Percentiles rank a stretch among this genome's conserved stretches.
Conservation (phyloP, 2,797 vertebrate genomes). For the Danio kyathit region DNA sequence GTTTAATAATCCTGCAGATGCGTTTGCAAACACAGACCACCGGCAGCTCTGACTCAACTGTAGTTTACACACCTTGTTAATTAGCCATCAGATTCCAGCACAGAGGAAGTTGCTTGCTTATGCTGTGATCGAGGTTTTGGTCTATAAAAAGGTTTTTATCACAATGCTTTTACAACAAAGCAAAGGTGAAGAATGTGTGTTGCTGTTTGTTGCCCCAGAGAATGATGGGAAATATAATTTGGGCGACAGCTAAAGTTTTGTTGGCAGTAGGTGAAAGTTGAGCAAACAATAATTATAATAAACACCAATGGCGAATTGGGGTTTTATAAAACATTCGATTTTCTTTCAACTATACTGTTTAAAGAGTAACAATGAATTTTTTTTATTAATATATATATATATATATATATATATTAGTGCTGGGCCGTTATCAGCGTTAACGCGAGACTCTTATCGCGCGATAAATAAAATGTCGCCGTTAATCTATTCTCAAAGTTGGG, state of each 20-base stretch:
- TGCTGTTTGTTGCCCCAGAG: background rate
- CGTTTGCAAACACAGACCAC: background rate
- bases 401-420: too few species aligned
- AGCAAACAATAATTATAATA: background rate
- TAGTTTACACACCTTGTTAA: background rate
- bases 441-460: too few species aligned
- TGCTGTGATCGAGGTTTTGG: background rate
- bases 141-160: background rate
- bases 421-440: too few species aligned
- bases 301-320: too few species aligned
- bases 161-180: background rate
- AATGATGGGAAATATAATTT: slow-evolving; percentile 14
- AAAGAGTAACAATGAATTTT: too few species aligned
- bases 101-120: background rate
- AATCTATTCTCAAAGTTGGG: too few species aligned
- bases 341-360: too few species aligned
- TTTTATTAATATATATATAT: too few species aligned
- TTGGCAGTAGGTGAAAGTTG: background rate
- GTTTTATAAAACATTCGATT: too few species aligned
- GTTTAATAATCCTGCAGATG: background rate
- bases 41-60: too few species aligned
- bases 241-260: background rate
- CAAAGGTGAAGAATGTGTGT: background rate
- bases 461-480: too few species aligned
- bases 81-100: background rate